phyloP scores from a whole-genome alignment of 2,797 vertebrate genomes.

The Taeniopygia guttata region DNA sequence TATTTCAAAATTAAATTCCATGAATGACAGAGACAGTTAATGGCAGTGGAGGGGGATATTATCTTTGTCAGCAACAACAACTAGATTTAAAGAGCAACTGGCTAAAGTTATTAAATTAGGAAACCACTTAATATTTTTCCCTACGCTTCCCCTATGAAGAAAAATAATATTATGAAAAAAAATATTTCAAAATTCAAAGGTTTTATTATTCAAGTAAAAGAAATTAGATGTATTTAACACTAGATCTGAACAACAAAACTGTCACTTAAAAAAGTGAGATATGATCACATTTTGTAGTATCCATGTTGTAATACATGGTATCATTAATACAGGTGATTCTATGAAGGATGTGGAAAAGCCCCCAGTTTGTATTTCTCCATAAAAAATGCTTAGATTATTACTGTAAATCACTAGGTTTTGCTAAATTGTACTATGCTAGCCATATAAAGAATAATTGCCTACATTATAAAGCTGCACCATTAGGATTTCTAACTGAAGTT shows the following conservation, averaged over 20 bases:
- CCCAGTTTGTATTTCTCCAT: not conserved
- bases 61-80: not conserved
- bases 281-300: not conserved
- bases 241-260: not conserved
- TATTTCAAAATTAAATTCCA: not conserved
- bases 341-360: not conserved
- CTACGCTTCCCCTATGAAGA: not conserved
- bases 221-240: not conserved
- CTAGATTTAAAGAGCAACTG: not conserved
- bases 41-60: not conserved
- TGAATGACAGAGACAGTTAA: not conserved
- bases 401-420: not conserved
- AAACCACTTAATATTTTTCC: not conserved
- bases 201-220: not conserved
- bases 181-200: not conserved
- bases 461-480: not conserved
- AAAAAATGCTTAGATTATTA: not conserved
- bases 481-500: not conserved
- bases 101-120: not conserved
- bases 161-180: not conserved
- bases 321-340: not conserved
- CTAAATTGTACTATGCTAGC: not conserved
- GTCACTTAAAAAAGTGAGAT: not conserved
- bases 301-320: rapidly evolving
- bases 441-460: not conserved